phyloP scores from a whole-genome alignment of 2,888 invertebrate genomes.

The Chloroclysta siterata region DNA sequence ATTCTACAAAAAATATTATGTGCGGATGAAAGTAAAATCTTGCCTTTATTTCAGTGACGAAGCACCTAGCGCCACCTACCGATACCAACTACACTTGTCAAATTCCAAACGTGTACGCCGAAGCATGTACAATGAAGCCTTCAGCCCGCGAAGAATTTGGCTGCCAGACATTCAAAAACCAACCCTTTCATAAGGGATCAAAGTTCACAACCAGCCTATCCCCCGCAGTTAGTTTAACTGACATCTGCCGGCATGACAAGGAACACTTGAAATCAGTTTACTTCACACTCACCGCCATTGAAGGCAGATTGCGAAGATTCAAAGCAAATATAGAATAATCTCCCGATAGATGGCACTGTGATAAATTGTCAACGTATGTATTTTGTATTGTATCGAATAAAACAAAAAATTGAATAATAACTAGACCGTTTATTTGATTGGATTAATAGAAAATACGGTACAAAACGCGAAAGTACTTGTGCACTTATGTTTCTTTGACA shows the following conservation, averaged over 20 bases:
- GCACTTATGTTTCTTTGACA: constrained; percentile 27
- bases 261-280: constrained; percentile 65
- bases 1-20: too few species aligned
- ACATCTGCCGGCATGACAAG: constrained; percentile 62
- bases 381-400: constrained; percentile 23
- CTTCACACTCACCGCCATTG: constrained; percentile 66
- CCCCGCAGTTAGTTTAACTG: constrained; percentile 55
- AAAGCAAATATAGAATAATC: constrained; percentile 49
- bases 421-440: constrained; percentile 45
- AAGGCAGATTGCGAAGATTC: constrained; percentile 69
- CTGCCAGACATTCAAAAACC: constrained; percentile 55
- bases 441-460: constrained; percentile 42
- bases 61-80: constrained; percentile 48
- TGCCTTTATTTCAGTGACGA: constrained; percentile 53
- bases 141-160: constrained; percentile 56
- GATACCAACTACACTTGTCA: constrained; percentile 38
- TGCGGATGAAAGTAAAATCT: background rate
- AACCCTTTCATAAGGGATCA: constrained; percentile 6
- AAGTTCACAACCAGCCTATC: constrained; percentile 45
- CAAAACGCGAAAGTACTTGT: constrained; percentile 28
- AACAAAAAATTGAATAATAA: constrained; percentile 38
- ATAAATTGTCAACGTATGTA: constrained; percentile 1
- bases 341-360: constrained; percentile 8
- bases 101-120: constrained; percentile 31
- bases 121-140: constrained; percentile 68